Conservation (phyloP, 2,797 vertebrate species). For the Esox masquinongy region DNA sequence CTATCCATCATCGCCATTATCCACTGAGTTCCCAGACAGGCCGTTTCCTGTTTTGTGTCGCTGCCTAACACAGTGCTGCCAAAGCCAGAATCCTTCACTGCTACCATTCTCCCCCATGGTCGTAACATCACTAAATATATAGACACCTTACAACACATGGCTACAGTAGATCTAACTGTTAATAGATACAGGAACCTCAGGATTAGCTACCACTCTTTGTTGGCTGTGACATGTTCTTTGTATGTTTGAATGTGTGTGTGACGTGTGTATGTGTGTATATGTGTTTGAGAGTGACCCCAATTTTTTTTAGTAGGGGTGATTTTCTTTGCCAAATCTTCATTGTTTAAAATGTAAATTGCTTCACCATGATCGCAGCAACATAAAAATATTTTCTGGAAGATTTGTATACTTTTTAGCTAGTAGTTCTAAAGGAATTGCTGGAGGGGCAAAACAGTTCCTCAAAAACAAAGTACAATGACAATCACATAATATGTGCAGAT, state of each 20-base stretch:
- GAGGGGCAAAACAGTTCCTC: background rate
- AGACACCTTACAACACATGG: conserved; percentile 23
- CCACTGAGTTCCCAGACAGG: conserved; percentile 54
- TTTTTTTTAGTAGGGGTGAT: background rate
- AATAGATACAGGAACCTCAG: background rate
- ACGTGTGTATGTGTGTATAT: background rate
- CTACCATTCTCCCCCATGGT: conserved; percentile 39
- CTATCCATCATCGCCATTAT: conserved; percentile 66
- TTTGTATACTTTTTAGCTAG: background rate
- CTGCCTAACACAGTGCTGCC: conserved; percentile 44
- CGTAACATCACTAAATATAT: conserved; percentile 45
- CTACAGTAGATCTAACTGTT: background rate
- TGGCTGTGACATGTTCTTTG: background rate
- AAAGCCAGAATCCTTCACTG: conserved; percentile 33
- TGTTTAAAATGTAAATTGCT: background rate
- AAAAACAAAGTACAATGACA: background rate
- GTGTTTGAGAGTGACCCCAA: background rate
- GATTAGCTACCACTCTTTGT: background rate
- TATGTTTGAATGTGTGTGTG: background rate
- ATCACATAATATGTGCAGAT: too few relatives aligned
- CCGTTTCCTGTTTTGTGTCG: conserved; percentile 59
- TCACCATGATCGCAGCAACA: background rate
- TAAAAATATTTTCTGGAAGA: background rate
- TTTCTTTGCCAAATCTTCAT: background rate
- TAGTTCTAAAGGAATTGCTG: background rate